Evolutionary conservation across 2,888 invertebrate genomes (phyloP), one percentile per base, ranked within the genome.

Genomic region (Melanostoma mellinum): DNA sequence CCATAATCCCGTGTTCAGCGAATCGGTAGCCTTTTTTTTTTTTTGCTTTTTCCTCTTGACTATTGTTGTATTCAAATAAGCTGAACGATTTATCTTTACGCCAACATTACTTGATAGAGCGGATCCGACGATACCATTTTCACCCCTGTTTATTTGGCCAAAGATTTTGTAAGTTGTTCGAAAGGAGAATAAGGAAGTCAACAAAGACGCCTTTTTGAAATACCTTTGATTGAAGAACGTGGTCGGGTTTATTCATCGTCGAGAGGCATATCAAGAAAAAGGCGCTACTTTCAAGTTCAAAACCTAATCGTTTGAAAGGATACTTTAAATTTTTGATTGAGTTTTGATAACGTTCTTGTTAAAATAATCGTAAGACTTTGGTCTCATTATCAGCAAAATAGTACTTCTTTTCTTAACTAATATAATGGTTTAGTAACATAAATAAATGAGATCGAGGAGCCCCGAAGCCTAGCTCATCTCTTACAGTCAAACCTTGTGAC

Each of bases 61-160:
- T 42, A 67, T 82, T 79, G 84, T 84, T 79, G 36, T 77, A 84
- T 84, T 84, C 84, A 84, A 84, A 84, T 84, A 84, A 79, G 84
- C 71, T 48, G 60, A 84, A 84, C 84, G 71, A 84, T 84, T 84
- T 84, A 84, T 84, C 84, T 74, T 84, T 65, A 79, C 50, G 60
- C 74, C 79, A 67, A 79, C 84, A 67, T 67, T 74, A 79, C 74
- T 71, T 79, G 74, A 65, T 69, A 53, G 35, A 69, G 65, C 42
- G 68, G 69, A 74, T 74, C 79, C 67, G 35, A 52, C 4, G 32
- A 48, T 50, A 9, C 50, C 6, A 63, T 63, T 63, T 63, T 35
- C 50, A 63, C 67, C 67, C 67, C 53, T 63, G 61, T 50, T 20
- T 63, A 50, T 63, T 63, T 63, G 38, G 63, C 30, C 50, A 63